Percentiles rank a stretch among this genome's conserved stretches.
Evolutionary conservation across 2,797 vertebrate genomes (phyloP).

Genomic region (Bradypus variegatus): DNA sequence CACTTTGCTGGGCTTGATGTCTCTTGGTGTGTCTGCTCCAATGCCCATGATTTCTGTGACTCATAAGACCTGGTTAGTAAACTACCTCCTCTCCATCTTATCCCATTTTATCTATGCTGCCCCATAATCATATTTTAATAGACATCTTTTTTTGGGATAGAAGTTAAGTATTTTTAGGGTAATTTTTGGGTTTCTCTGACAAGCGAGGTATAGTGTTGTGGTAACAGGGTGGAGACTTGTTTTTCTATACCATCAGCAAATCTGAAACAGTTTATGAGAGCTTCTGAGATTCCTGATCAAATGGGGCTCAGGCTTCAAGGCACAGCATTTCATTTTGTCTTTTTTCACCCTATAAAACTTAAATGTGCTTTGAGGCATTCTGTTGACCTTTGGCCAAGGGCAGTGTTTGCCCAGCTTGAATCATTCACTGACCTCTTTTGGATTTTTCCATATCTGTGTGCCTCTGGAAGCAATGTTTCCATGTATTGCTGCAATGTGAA

Average conservation of each 20-base stretch:
- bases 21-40: neutral
- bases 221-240: neutral
- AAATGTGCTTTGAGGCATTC: slow-evolving; percentile 17
- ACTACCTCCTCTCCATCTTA: neutral
- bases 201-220: neutral
- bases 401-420: slow-evolving; percentile 34
- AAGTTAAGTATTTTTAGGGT: neutral
- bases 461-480: neutral
- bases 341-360: neutral
- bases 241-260: neutral
- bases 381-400: slow-evolving; percentile 31
- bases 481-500: neutral
- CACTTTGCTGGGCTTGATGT: neutral
- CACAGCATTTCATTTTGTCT: neutral
- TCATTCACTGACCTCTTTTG: slow-evolving; percentile 3
- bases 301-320: neutral
- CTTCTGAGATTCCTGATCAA: neutral
- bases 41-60: neutral
- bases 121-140: neutral
- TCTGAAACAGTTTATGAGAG: neutral
- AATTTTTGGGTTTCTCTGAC: neutral
- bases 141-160: neutral
- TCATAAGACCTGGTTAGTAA: neutral
- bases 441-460: slow-evolving; percentile 31
- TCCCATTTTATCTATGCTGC: neutral